Conservation (phyloP, 53 echinoderm and acorn worm species). For the Pentamera pediparva region DNA sequence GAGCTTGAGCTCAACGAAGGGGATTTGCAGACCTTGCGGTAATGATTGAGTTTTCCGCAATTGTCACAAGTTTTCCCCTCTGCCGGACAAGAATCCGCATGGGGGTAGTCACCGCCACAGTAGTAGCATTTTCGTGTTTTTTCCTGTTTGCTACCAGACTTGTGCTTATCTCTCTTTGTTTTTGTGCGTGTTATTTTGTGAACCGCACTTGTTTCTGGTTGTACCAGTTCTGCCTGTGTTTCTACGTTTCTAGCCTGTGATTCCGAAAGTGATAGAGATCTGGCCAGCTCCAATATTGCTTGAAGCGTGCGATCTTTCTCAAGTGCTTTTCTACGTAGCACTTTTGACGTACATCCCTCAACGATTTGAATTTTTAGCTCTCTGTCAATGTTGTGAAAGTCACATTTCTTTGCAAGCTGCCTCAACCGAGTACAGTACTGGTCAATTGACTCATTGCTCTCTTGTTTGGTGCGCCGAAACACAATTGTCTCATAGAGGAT, state of each 20-base stretch:
- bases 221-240: not conserved
- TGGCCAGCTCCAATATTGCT: conserved; percentile 12
- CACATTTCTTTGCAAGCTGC: conserved; percentile 33
- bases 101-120: conserved; percentile 49
- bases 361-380: conserved; percentile 59
- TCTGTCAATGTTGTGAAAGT: conserved; percentile 37
- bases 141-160: not conserved
- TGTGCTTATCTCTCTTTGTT: not conserved
- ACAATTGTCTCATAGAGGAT: conserved; percentile 51
- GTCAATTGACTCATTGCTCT: conserved; percentile 37
- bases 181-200: not conserved
- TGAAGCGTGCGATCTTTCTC: conserved; percentile 16
- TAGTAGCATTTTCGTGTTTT: conserved; percentile 23
- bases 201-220: too few relatives aligned
- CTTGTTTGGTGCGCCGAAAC: conserved; percentile 41
- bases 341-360: conserved; percentile 35
- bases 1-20: too few relatives aligned
- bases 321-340: conserved; percentile 11
- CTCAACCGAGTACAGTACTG: conserved; percentile 37
- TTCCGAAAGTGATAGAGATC: conserved; percentile 25
- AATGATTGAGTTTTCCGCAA: conserved; percentile 42
- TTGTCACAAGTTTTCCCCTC: conserved; percentile 43
- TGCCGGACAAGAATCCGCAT: conserved; percentile 37
- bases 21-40: too few relatives aligned
- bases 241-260: conserved; percentile 14